Percentiles rank a stretch among this genome's conserved stretches.
Evolutionary conservation across 2,888 invertebrate species (phyloP).

Genomic region (Pediacus dermestoides): DNA sequence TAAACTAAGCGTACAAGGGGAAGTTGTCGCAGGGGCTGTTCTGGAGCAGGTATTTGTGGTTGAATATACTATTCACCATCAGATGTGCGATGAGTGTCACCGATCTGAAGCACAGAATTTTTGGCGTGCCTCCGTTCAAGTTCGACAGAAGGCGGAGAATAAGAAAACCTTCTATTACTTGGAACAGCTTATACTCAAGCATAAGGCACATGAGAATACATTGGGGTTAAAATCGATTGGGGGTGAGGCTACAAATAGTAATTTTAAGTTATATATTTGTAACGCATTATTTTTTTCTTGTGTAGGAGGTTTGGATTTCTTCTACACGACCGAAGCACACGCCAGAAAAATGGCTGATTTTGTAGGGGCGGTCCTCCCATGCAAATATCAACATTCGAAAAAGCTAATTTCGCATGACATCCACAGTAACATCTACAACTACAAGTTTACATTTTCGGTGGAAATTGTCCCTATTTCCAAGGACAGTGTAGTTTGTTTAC

Average conservation of each 20-base stretch:
- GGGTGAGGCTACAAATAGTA: constrained; percentile 27
- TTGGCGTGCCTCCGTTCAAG: constrained; percentile 92
- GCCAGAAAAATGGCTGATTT: constrained; percentile 97
- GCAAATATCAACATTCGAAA: constrained; percentile 84
- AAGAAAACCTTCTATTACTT: constrained; percentile 97
- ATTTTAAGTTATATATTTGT: too few relatives aligned
- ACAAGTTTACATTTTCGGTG: constrained; percentile 90
- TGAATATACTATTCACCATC: constrained; percentile 85
- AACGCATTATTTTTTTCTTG: constrained; percentile 17
- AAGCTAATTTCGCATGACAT: constrained; percentile 96
- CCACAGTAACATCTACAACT: constrained; percentile 94
- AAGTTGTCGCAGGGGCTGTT: constrained; percentile 85
- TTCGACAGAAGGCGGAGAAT: constrained; percentile 82
- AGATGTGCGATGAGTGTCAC: constrained; percentile 98
- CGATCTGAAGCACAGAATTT: constrained; percentile 95
- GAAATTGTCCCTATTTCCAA: constrained; percentile 97
- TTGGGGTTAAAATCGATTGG: constrained; percentile 66
- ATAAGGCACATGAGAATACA: constrained; percentile 86
- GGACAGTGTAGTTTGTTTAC: constrained; percentile 87
- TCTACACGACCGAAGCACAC: constrained; percentile 81
- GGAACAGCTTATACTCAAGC: constrained; percentile 95
- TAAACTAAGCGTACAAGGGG: constrained; percentile 92
- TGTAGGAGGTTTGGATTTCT: constrained; percentile 85
- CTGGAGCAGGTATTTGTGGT: constrained; percentile 94
- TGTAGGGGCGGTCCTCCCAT: constrained; percentile 80